phyloP scores from a whole-genome alignment of 2,113 vertebrate genomes.

The Spheniscus mendiculus region DNA sequence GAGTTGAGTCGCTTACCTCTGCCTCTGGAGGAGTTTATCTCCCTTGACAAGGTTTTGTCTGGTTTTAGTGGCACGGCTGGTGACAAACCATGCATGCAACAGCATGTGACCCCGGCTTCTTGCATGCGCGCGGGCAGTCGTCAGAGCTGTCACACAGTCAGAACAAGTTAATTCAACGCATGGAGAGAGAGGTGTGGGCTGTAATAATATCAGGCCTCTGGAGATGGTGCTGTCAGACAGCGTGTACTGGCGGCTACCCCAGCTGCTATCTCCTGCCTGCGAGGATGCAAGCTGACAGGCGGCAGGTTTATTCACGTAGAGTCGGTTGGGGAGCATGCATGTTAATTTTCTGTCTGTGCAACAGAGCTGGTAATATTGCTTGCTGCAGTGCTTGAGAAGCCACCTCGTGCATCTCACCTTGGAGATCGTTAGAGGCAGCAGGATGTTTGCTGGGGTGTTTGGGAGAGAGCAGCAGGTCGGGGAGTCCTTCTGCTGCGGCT shows the following conservation, averaged over 20 bases:
- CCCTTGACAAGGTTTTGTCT: constrained; percentile 76
- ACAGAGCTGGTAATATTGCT: neutral
- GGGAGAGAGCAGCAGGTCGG: rapidly evolving
- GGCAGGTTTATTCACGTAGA: constrained; percentile 5
- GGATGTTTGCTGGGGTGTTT: neutral
- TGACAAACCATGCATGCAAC: constrained; percentile 71
- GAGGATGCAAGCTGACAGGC: constrained; percentile 55
- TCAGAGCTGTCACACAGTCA: constrained; percentile 78
- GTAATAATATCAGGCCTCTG: constrained; percentile 75
- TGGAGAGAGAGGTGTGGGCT: constrained; percentile 46
- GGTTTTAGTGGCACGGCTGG: constrained; percentile 58
- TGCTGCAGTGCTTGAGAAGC: neutral
- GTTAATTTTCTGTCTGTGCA: constrained; percentile 41
- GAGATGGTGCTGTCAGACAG: constrained; percentile 76
- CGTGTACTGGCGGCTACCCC: neutral
- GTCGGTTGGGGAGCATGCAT: neutral
- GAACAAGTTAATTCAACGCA: constrained; percentile 79
- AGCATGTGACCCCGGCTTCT: constrained; percentile 69
- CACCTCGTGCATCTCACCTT: neutral
- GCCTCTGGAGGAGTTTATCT: constrained; percentile 71
- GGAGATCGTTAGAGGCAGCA: neutral
- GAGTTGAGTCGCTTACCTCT: constrained; percentile 60
- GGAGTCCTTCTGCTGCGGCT: neutral
- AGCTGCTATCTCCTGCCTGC: constrained; percentile 10
- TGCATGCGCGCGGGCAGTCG: constrained; percentile 30